A percentile compares a stretch with the other conserved stretches of the same genome.
Conservation (phyloP, 2,113 vertebrate species). For the Leucopsar rothschildi region DNA sequence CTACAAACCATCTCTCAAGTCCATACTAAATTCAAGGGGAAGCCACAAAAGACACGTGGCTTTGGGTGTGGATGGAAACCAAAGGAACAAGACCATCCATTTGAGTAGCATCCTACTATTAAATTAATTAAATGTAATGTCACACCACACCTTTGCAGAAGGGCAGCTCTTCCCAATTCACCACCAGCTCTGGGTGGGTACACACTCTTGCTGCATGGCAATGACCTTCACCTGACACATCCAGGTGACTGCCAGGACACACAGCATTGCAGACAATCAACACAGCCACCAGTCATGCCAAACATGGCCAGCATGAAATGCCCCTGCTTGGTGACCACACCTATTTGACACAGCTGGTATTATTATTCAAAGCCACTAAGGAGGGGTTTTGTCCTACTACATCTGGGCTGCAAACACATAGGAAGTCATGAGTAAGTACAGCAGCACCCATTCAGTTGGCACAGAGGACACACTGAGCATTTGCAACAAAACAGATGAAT, state of each 20-base stretch:
- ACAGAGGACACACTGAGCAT: neutral
- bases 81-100: constrained; percentile 21
- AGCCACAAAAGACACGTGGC: neutral
- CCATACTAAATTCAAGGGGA: neutral
- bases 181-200: neutral
- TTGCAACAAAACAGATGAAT: neutral
- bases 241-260: neutral
- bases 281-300: neutral
- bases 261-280: neutral
- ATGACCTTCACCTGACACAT: neutral
- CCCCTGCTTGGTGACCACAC: neutral
- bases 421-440: neutral
- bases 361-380: neutral
- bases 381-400: neutral
- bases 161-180: neutral
- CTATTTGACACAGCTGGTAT: neutral
- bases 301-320: neutral
- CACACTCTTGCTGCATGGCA: neutral
- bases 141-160: neutral
- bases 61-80: constrained; percentile 29
- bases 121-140: neutral
- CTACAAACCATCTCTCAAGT: neutral
- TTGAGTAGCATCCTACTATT: constrained; percentile 46
- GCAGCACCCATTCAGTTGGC: neutral
- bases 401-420: neutral